phyloP scores from a whole-genome alignment of 2,113 vertebrate genomes.

The Pomatorhinus ruficollis region DNA sequence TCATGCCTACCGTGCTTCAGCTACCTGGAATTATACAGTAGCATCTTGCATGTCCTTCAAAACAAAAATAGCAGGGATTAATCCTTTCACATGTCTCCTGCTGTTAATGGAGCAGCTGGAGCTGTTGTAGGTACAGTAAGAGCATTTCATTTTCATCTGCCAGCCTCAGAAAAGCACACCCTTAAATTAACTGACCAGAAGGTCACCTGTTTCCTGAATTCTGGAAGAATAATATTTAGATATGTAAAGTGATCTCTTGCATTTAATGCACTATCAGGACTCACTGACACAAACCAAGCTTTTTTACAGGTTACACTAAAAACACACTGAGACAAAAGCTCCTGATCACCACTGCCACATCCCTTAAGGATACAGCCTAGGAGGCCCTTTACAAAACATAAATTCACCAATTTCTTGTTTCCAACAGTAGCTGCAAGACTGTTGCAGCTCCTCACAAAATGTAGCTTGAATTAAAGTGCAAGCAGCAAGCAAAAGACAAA shows the following conservation, averaged over 20 bases:
- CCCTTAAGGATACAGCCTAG: background rate
- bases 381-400: background rate
- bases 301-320: background rate
- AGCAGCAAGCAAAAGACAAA: background rate
- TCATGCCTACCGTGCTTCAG: background rate
- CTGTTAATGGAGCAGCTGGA: background rate
- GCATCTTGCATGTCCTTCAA: background rate
- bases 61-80: background rate
- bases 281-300: background rate
- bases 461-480: background rate
- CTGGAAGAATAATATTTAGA: background rate
- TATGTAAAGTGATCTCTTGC: background rate
- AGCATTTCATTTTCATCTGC: background rate
- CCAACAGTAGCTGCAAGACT: background rate
- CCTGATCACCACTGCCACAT: background rate
- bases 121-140: background rate
- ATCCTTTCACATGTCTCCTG: background rate
- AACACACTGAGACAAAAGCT: background rate
- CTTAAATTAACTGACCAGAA: background rate
- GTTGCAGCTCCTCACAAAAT: background rate
- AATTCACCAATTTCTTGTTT: background rate
- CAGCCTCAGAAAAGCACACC: background rate
- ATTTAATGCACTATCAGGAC: background rate
- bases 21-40: background rate
- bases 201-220: background rate